Evolutionary conservation across 2,113 vertebrate genomes (phyloP).

Genomic region (Suricata suricatta): DNA sequence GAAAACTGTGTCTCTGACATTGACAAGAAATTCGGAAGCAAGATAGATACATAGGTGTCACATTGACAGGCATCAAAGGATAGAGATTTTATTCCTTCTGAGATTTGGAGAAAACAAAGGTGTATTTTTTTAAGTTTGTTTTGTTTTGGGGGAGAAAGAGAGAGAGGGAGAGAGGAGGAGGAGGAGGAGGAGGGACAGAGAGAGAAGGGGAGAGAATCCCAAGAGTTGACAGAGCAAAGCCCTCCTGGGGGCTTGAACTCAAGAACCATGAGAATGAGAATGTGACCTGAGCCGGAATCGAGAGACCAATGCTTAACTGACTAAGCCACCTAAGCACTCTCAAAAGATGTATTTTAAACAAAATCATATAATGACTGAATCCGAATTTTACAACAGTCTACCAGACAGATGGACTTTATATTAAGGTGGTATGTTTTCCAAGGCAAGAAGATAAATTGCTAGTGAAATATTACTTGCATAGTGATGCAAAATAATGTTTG

Average conservation of each 20-base stretch:
- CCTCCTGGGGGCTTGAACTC: no score
- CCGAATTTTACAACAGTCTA: neutral
- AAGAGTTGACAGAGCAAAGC: no score
- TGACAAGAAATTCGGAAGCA: neutral
- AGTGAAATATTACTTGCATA: neutral
- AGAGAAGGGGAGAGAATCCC: no score
- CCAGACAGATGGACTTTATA: neutral
- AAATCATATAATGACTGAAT: neutral
- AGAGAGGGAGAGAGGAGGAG: no score
- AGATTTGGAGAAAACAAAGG: neutral
- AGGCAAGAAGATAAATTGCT: neutral
- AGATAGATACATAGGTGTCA: neutral
- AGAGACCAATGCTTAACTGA: no score
- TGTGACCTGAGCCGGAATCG: no score
- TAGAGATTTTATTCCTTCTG: neutral
- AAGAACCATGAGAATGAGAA: no score
- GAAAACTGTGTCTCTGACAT: neutral
- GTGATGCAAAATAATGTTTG: neutral
- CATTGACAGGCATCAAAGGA: rapidly evolving
- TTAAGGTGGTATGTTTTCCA: neutral
- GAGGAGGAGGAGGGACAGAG: no score
- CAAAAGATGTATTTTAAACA: neutral
- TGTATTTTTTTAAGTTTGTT: neutral
- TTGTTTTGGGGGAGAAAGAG: no score
- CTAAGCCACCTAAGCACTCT: no score